These are phyloP conservation scores for Cephus nigrinus DNA, from an alignment of 2,888 invertebrate genomes.

Conservation along the genomic window DNA sequence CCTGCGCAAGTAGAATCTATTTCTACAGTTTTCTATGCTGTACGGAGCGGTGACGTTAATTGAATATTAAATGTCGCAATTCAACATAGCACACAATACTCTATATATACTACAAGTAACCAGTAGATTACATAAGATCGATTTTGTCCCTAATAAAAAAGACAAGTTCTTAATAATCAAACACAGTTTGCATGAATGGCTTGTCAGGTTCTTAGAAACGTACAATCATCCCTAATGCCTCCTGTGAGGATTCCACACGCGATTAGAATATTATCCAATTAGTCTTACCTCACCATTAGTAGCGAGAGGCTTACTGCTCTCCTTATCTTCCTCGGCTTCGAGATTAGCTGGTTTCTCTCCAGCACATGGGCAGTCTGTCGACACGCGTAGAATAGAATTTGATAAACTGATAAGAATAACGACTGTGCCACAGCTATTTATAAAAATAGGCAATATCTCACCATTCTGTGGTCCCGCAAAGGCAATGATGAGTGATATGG, in stretches of 20 bases:
- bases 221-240: background rate
- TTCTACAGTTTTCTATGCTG: background rate
- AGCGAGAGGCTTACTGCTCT: constrained; percentile 75
- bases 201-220: too few species aligned
- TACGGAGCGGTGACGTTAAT: background rate
- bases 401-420: background rate
- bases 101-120: background rate
- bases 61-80: background rate
- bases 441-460: constrained; percentile 57
- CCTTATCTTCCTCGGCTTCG: constrained; percentile 74
- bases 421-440: background rate
- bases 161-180: too few species aligned
- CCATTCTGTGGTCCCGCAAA: constrained; percentile 90
- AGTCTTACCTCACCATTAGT: constrained; percentile 72
- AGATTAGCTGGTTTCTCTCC: constrained; percentile 74
- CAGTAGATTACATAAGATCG: background rate
- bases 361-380: constrained; percentile 76
- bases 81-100: background rate
- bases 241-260: background rate
- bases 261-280: background rate
- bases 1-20: background rate
- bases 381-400: background rate
- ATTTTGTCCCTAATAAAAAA: too few species aligned
- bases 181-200: too few species aligned
- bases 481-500: constrained; percentile 87